Evolutionary conservation across 2,113 vertebrate species (phyloP).

Genomic region (Scomber colias): DNA sequence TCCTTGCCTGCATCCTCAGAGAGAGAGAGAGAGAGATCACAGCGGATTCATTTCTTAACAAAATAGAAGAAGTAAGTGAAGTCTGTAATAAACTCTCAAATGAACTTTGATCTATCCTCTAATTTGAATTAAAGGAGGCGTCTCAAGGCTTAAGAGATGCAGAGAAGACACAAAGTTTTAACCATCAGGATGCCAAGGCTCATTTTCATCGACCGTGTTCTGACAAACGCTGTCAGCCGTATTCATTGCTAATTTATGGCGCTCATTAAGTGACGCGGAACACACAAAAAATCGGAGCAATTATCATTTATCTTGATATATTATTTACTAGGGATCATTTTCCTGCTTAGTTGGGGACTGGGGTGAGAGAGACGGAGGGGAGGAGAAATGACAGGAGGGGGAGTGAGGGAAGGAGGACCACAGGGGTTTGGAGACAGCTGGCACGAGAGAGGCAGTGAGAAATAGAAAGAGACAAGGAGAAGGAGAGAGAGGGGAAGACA

Average conservation of each 20-base stretch:
- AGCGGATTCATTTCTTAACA: background rate
- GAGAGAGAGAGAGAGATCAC: background rate
- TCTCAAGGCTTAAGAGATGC: background rate
- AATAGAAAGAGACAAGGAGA: conserved; percentile 21
- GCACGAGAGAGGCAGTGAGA: conserved; percentile 44
- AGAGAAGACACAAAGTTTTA: conserved; percentile 44
- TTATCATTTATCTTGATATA: conserved; percentile 99
- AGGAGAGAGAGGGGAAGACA: conserved; percentile 39
- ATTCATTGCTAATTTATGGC: conserved; percentile 98
- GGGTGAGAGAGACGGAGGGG: conserved; percentile 84
- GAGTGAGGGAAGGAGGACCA: conserved; percentile 52
- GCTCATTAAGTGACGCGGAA: conserved; percentile 94
- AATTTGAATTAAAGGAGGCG: background rate
- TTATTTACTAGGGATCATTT: conserved; percentile 98
- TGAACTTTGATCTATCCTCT: conserved; percentile 16
- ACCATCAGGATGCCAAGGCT: conserved; percentile 46
- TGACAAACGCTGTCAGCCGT: conserved; percentile 91
- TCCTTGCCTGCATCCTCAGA: background rate
- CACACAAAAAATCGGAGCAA: conserved; percentile 90
- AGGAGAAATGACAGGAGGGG: conserved; percentile 73
- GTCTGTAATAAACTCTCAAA: background rate
- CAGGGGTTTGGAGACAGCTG: conserved; percentile 80
- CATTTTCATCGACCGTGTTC: conserved; percentile 71
- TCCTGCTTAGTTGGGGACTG: conserved; percentile 89
- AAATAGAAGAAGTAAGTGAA: conserved; percentile 1